Percentiles rank a stretch among this genome's conserved stretches.
Conservation (phyloP, 2,113 vertebrate species). For the Prunella himalayana region DNA sequence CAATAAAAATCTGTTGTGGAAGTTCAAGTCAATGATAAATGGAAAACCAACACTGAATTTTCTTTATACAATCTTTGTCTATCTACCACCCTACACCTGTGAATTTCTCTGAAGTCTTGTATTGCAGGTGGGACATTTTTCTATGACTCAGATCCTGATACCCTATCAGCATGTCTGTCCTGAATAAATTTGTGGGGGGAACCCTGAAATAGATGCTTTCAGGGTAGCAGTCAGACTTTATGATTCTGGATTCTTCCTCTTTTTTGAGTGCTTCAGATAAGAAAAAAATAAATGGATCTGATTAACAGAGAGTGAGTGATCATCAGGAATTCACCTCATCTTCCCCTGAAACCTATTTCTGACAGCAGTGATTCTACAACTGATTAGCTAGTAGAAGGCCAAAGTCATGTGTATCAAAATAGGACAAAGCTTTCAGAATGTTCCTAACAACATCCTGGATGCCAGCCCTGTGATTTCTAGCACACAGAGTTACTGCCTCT, state of each 20-base stretch:
- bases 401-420: background rate
- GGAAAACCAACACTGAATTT: background rate
- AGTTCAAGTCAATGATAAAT: background rate
- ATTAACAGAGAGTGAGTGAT: background rate
- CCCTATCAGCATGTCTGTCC: background rate
- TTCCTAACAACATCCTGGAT: background rate
- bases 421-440: background rate
- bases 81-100: background rate
- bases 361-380: background rate
- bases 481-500: background rate
- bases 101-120: background rate
- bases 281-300: background rate
- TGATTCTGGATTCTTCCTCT: background rate
- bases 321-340: background rate
- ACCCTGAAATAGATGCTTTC: background rate
- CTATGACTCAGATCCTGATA: background rate
- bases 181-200: background rate
- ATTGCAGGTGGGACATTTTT: background rate
- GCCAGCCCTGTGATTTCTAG: background rate
- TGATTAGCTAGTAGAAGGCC: background rate
- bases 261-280: background rate
- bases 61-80: background rate
- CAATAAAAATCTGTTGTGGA: background rate
- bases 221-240: background rate
- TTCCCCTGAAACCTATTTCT: background rate